These are phyloP conservation scores for Drosophila setosimentum DNA, from an alignment of 2,888 invertebrate species.

Conservation along the genomic window DNA sequence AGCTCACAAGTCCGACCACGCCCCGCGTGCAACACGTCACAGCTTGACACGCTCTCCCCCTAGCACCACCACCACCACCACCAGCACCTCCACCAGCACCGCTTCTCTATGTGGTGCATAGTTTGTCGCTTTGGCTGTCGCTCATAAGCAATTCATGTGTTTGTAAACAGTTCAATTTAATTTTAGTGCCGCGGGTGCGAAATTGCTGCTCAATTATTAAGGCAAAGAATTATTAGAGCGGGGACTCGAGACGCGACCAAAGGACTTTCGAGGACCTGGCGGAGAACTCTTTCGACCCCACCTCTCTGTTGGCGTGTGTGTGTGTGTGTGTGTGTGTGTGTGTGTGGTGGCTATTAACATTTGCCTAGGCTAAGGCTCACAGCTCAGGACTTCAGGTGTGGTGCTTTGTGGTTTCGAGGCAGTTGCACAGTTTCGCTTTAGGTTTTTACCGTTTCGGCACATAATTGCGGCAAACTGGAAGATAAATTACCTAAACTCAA, in stretches of 20 bases:
- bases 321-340: neutral
- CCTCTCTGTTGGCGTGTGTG: neutral
- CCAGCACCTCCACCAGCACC: too few relatives aligned
- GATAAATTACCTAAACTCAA: slow-evolving; percentile 80
- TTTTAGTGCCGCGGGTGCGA: slow-evolving; percentile 80
- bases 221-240: slow-evolving; percentile 72
- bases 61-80: neutral
- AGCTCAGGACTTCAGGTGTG: slow-evolving; percentile 11
- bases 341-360: slow-evolving; percentile 21
- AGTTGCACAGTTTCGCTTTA: slow-evolving; percentile 25
- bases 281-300: neutral
- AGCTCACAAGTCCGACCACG: slow-evolving; percentile 23
- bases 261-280: slow-evolving; percentile 7
- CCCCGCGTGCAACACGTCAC: slow-evolving; percentile 57
- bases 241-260: slow-evolving; percentile 20
- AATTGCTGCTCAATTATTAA: slow-evolving; percentile 79
- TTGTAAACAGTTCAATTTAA: slow-evolving; percentile 82
- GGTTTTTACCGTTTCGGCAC: slow-evolving; percentile 64
- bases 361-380: slow-evolving; percentile 19
- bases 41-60: slow-evolving; percentile 57
- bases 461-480: slow-evolving; percentile 79
- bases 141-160: slow-evolving; percentile 81
- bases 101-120: slow-evolving; percentile 26
- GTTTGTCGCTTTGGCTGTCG: slow-evolving; percentile 53
- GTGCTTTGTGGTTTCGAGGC: neutral